Evolutionary conservation across 2,797 vertebrate genomes (phyloP).

Genomic region (Myiotriccus ornatus): DNA sequence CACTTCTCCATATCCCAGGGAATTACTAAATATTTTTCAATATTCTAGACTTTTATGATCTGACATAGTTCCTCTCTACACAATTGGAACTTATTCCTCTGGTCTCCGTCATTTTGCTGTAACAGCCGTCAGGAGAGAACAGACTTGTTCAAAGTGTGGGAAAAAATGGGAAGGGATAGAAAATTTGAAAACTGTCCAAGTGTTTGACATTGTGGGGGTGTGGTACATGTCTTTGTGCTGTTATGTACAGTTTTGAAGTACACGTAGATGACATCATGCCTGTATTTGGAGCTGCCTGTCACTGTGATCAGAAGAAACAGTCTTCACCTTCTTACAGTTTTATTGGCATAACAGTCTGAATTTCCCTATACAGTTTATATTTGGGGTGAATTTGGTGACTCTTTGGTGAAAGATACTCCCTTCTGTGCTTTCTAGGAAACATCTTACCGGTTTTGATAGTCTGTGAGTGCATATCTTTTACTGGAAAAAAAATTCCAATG

Average conservation of each 20-base stretch:
- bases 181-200: background rate
- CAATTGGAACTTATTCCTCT: background rate
- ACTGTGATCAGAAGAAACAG: background rate
- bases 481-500: background rate
- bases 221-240: background rate
- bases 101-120: background rate
- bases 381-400: background rate
- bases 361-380: background rate
- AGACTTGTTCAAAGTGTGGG: background rate
- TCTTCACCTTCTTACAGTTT: background rate
- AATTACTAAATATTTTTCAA: background rate
- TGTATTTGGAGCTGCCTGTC: background rate
- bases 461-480: rapidly evolving
- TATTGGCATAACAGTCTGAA: background rate
- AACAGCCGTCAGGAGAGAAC: background rate
- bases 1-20: background rate
- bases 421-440: background rate
- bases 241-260: background rate
- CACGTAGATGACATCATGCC: background rate
- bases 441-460: background rate
- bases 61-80: background rate
- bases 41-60: background rate
- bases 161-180: background rate
- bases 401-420: background rate
- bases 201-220: background rate